A percentile compares a stretch with the other conserved stretches of the same genome.
Conservation (phyloP, 23 tunicate species). For the Ciona savignyi region DNA sequence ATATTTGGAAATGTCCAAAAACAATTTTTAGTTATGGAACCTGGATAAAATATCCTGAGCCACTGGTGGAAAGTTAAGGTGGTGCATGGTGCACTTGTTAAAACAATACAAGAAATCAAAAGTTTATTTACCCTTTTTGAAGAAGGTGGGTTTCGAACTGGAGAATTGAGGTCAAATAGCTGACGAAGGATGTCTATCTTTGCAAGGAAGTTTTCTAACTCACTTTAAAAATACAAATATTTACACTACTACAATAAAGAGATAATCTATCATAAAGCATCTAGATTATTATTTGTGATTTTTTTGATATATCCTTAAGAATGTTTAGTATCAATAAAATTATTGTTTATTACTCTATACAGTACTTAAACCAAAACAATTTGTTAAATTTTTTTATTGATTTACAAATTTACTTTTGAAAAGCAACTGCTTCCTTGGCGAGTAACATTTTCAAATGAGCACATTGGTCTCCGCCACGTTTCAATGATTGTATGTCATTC, state of each 20-base stretch:
- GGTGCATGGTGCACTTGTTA: too few species aligned
- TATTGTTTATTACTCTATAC: background rate
- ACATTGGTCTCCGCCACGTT: slow-evolving; percentile 40
- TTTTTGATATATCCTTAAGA: background rate
- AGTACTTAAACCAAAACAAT: background rate
- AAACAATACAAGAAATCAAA: too few species aligned
- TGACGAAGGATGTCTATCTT: slow-evolving; percentile 62
- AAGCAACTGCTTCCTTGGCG: slow-evolving; percentile 74
- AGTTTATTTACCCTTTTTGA: background rate
- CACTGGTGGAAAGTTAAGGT: too few species aligned
- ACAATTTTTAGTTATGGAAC: too few species aligned
- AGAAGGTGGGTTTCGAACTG: slow-evolving; percentile 6
- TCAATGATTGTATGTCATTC: slow-evolving; percentile 30
- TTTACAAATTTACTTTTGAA: slow-evolving; percentile 55
- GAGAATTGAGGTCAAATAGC: slow-evolving; percentile 39
- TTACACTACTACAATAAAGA: background rate
- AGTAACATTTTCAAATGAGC: slow-evolving; percentile 68
- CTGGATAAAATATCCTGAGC: too few species aligned
- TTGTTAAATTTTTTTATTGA: too few species aligned
- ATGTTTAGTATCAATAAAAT: background rate
- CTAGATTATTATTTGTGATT: too few species aligned
- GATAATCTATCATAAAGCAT: too few species aligned
- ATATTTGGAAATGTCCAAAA: too few species aligned
- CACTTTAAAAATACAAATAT: slow-evolving; percentile 24
- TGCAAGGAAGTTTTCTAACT: slow-evolving; percentile 43